These are phyloP conservation scores for Sapayoa aenigma DNA, from an alignment of 2,113 vertebrate genomes.

Conservation along the genomic window DNA sequence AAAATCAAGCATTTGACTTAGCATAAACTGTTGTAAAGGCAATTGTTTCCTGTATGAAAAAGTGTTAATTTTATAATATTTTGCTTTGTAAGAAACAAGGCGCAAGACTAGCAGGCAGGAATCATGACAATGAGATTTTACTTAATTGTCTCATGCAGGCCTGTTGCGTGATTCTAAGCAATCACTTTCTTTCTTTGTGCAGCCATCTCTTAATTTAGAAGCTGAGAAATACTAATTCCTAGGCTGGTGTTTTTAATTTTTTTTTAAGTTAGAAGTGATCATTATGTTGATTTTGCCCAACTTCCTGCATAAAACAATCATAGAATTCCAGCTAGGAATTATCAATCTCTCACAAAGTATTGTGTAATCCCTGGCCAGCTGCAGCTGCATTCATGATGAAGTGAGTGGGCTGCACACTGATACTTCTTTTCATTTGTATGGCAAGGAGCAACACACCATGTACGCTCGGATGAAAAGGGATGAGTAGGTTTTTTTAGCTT, in stretches of 20 bases:
- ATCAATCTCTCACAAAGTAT: background rate
- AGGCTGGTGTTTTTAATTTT: background rate
- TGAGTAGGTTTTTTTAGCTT: background rate
- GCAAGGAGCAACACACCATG: background rate
- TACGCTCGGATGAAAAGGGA: background rate
- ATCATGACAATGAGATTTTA: background rate
- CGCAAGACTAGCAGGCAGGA: background rate
- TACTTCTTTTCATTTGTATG: background rate
- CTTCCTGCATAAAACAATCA: background rate
- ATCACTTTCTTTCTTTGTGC: background rate
- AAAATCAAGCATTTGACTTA: background rate
- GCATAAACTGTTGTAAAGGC: background rate
- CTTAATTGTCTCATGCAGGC: background rate
- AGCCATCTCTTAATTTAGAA: background rate
- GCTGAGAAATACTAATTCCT: background rate
- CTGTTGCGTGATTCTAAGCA: background rate
- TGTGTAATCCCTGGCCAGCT: background rate
- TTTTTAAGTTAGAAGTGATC: background rate
- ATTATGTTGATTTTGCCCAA: background rate
- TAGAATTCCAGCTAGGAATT: constrained; percentile 11
- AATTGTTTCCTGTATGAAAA: background rate
- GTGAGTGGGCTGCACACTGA: background rate
- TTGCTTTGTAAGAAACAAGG: background rate
- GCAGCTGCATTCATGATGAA: background rate
- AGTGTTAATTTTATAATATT: background rate